Base-by-base conservation (phyloP, 2,888 invertebrate genomes). In the Embidobia sp. region DNA sequence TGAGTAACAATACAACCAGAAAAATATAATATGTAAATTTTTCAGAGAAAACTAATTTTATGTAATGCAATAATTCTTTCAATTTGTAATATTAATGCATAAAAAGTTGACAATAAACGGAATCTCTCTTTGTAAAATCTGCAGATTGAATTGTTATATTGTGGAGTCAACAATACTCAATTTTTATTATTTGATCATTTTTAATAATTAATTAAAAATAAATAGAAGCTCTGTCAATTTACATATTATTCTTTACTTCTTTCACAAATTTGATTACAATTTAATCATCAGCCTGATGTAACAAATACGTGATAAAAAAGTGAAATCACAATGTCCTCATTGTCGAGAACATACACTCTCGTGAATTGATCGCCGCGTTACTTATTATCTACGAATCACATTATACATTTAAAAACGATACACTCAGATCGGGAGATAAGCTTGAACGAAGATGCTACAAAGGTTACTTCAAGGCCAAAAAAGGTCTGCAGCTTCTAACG, bases 351-450 rank as follows among this genome's bases (percentile, higher is more conserved):
- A 4, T 42, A 11, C 57, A 42, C 11, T 73, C 40, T 15, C 18
- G 18, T 42, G 31, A 66, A 44, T 55, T 49, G 63, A 55, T 73
- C 51, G 59, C 57, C 67, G 63, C 61, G 8, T 63, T 63, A 57
- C 63, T 77, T 77, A 77, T 55, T 46, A 67, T 48, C 73, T 73
- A 77, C 73, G 69, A 77, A 77, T 77, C 73, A 77, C 77, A 77
- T 76, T 76, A 74, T 66, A 76, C 64, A 70, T 51, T 73, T 40
- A 44, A 57, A 69, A 77, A 69, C 27, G 13, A 35, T 64, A 37
- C 67, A 48, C 35, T 37, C 22, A 16, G 35, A 37, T 10, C 13
- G 10, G 40, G 19, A 64, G 64, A 64, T 48, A 29, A 33, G n/a
- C 29, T 48, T 46, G 35, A 35, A 15, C 35, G 5, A 33, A 33